phyloP scores from a whole-genome alignment of 2,113 vertebrate species.

The Elephas maximus region DNA sequence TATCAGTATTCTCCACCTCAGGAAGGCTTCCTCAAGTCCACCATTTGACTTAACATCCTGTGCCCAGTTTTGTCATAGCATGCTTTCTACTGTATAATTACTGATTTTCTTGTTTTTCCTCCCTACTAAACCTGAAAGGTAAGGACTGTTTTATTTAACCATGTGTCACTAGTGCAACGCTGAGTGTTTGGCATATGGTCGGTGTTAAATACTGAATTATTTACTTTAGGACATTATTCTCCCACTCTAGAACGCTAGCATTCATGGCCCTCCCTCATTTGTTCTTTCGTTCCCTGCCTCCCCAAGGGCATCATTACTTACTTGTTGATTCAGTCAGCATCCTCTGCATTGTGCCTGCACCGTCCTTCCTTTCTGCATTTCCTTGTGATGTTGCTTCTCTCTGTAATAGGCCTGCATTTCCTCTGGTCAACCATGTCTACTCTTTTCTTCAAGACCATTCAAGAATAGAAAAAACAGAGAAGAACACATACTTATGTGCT shows the following conservation, averaged over 20 bases:
- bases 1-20: neutral
- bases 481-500: too few relatives aligned
- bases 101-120: constrained; percentile 4
- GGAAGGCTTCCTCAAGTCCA: neutral
- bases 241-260: neutral
- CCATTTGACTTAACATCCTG: neutral
- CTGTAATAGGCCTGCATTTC: neutral
- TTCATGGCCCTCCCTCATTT: neutral
- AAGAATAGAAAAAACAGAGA: neutral
- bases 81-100: neutral
- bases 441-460: neutral
- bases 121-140: constrained; percentile 4
- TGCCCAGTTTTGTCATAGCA: neutral
- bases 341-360: neutral
- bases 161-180: neutral
- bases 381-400: neutral
- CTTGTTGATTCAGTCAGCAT: neutral
- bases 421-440: neutral
- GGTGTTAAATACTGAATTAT: neutral
- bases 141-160: constrained; percentile 21
- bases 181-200: neutral
- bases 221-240: neutral
- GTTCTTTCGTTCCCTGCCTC: neutral
- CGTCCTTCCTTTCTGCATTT: neutral
- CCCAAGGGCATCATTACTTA: too few relatives aligned